These are phyloP conservation scores for Zonotrichia albicollis DNA, from an alignment of 2,797 vertebrate genomes.

Conservation along the genomic window DNA sequence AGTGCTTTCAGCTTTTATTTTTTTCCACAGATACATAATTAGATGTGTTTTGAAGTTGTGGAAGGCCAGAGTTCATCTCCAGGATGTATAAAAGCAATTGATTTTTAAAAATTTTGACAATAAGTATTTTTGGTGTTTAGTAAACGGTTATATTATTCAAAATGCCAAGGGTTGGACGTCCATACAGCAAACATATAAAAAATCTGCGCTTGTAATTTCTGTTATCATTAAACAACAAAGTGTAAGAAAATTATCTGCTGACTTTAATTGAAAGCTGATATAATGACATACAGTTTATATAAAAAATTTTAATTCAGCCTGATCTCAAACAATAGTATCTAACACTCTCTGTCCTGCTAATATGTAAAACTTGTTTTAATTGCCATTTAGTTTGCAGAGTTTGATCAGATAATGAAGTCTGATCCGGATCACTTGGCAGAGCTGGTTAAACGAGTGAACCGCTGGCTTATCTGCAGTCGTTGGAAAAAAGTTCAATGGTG, in stretches of 20 bases:
- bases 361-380: not conserved
- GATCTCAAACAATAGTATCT: not conserved
- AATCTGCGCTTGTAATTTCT: not conserved
- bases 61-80: too few relatives aligned
- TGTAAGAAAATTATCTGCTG: not conserved
- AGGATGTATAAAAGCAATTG: too few relatives aligned
- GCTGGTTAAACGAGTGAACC: constrained; percentile 92
- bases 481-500: constrained; percentile 99
- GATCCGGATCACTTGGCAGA: constrained; percentile 95
- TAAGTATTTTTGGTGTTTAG: too few relatives aligned
- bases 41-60: too few relatives aligned
- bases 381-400: constrained; percentile 89
- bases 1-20: too few relatives aligned
- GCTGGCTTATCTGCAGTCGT: constrained; percentile 95
- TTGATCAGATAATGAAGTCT: constrained; percentile 98
- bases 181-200: too few relatives aligned
- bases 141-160: too few relatives aligned
- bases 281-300: not conserved
- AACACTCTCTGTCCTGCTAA: not conserved
- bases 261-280: not conserved
- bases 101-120: too few relatives aligned
- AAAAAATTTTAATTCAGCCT: not conserved
- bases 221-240: not conserved
- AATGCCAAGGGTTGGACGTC: too few relatives aligned
- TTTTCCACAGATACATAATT: too few relatives aligned